Percentiles rank a stretch among this genome's conserved stretches.
Conservation (phyloP, 2,797 vertebrate genomes). For the Bradypodion ventrale region DNA sequence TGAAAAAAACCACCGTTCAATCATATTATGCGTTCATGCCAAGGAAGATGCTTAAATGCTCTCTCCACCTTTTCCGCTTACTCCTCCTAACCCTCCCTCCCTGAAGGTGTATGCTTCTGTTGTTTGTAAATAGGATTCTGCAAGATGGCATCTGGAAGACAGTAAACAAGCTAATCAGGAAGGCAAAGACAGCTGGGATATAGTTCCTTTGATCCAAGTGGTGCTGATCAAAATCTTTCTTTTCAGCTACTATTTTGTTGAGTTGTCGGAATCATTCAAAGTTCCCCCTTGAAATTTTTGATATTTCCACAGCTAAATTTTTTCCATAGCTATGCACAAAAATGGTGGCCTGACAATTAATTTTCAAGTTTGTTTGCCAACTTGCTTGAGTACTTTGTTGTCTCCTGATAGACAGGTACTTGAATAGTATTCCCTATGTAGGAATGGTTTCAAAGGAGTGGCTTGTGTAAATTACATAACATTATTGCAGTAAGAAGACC, state of each 20-base stretch:
- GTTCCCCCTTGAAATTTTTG: background rate
- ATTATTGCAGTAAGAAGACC: too few species aligned
- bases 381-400: background rate
- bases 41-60: too few species aligned
- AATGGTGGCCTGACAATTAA: background rate
- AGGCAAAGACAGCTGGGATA: background rate
- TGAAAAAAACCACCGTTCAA: too few species aligned
- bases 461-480: too few species aligned
- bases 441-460: too few species aligned
- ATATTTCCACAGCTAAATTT: background rate
- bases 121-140: background rate
- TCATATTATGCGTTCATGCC: too few species aligned
- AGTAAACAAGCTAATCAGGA: background rate
- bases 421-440: too few species aligned
- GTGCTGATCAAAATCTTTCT: background rate
- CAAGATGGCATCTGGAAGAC: background rate
- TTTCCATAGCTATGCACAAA: background rate
- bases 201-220: background rate
- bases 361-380: background rate
- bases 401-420: background rate
- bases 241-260: background rate
- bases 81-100: too few species aligned
- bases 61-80: too few species aligned
- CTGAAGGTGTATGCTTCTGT: too few species aligned
- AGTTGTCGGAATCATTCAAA: background rate